A percentile compares a stretch with the other conserved stretches of the same genome.
phyloP scores from a whole-genome alignment of 1,140 invertebrate genomes.

The Oryctes rhinoceros region DNA sequence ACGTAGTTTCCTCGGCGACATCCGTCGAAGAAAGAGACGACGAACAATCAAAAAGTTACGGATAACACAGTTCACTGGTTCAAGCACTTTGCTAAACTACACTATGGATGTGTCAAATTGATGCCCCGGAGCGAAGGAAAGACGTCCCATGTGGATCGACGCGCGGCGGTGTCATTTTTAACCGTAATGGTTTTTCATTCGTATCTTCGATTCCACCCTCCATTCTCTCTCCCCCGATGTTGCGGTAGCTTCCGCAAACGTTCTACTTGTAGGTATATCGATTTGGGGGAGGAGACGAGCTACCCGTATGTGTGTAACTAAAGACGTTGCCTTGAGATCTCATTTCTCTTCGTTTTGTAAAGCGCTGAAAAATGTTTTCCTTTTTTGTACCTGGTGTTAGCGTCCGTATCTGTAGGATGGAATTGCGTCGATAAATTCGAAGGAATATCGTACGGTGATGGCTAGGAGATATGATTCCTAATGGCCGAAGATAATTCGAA shows the following conservation, averaged over 20 bases:
- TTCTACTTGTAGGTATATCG: neutral
- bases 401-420: no score
- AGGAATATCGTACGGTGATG: no score
- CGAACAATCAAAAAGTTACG: conserved; percentile 24
- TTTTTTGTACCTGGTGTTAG: no score
- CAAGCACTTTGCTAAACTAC: conserved; percentile 31
- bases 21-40: neutral
- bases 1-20: neutral
- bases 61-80: conserved; percentile 32
- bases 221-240: neutral
- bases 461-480: no score
- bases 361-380: no score
- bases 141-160: conserved; percentile 4
- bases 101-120: conserved; percentile 26
- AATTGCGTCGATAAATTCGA: no score
- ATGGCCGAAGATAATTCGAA: no score
- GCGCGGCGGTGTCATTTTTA: conserved; percentile 26
- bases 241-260: neutral
- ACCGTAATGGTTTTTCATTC: conserved; percentile 35
- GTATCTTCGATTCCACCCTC: neutral
- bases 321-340: conserved; percentile 5
- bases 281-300: neutral
- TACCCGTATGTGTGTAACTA: neutral
- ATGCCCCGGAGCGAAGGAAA: conserved; percentile 9
- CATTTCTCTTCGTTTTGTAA: neutral